Evolutionary conservation across 2,113 vertebrate genomes (phyloP).

Genomic region (Gopherus evgoodei): DNA sequence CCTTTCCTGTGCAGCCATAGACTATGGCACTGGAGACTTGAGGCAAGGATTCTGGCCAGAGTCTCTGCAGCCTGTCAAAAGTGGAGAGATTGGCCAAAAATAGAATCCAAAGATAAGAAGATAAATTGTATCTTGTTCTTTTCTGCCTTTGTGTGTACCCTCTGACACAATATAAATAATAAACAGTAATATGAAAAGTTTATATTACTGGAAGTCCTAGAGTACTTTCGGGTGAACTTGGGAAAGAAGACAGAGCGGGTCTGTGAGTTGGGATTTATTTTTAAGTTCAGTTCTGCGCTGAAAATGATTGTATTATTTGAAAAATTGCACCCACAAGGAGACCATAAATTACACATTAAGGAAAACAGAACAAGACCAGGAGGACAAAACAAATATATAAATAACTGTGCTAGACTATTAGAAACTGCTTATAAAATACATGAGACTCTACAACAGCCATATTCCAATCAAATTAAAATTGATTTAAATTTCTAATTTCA

Average conservation of each 20-base stretch:
- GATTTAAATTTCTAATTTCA: constrained; percentile 7
- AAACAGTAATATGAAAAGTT: neutral
- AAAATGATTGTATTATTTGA: neutral
- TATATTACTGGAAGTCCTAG: neutral
- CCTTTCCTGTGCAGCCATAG: neutral
- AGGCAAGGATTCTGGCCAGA: neutral
- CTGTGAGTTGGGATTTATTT: neutral
- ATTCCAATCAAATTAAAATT: neutral
- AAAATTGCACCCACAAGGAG: constrained; percentile 2
- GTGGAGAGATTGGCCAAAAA: neutral
- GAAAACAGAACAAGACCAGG: neutral
- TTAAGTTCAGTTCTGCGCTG: neutral
- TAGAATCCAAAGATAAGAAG: neutral
- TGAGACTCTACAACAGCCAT: neutral
- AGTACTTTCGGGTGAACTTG: neutral
- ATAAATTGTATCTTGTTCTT: neutral
- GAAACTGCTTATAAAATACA: neutral
- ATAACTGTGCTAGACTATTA: neutral
- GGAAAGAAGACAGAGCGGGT: neutral
- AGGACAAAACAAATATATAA: neutral
- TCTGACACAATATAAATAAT: neutral
- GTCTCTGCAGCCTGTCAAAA: neutral
- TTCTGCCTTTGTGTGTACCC: neutral
- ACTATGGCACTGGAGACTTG: neutral
- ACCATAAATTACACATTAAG: neutral